These are phyloP conservation scores for Dinomys branickii DNA, from an alignment of 2,113 vertebrate species.

Conservation along the genomic window DNA sequence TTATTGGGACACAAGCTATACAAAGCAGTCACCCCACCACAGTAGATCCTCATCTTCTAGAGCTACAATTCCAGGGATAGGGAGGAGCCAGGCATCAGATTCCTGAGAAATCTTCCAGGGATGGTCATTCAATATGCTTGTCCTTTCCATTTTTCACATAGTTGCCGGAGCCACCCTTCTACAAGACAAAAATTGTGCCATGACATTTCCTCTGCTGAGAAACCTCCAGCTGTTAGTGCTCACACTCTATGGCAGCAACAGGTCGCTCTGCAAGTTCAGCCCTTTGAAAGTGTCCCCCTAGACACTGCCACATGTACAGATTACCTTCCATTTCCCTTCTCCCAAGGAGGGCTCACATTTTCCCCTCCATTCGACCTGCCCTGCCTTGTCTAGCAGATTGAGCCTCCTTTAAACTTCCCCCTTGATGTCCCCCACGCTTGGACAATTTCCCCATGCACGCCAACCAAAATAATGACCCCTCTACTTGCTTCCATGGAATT, in stretches of 20 bases:
- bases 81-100: not conserved
- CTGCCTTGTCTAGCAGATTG: not conserved
- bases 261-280: not conserved
- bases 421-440: not conserved
- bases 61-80: not conserved
- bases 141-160: fast-evolving
- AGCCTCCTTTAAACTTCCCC: not conserved
- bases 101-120: not conserved
- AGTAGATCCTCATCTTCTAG: not conserved
- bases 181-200: constrained; percentile 3
- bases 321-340: not conserved
- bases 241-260: not conserved
- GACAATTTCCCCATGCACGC: not conserved
- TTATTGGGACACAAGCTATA: constrained; percentile 43
- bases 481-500: not conserved
- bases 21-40: not conserved
- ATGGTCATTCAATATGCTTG: not conserved
- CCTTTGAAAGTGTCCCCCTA: not conserved
- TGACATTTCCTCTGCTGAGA: not conserved
- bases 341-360: fast-evolving
- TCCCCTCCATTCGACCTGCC: not conserved
- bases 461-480: not conserved
- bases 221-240: not conserved
- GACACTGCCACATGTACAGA: not conserved
- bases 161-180: fast-evolving